Base-by-base conservation (phyloP, 2,113 vertebrate species). In the Burhinus bistriatus region DNA sequence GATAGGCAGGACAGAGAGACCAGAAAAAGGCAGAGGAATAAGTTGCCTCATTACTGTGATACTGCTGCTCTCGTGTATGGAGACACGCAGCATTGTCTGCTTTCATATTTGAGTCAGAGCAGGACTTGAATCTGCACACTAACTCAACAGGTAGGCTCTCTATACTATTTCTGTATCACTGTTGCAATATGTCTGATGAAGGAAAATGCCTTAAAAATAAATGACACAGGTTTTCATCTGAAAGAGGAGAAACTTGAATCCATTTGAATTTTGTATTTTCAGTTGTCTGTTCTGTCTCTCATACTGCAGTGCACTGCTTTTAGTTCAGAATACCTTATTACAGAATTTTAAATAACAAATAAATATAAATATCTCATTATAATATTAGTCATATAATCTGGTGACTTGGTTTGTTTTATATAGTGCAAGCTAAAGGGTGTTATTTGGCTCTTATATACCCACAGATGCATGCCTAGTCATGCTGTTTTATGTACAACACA, bases 361-460 rank as follows among this genome's bases (percentile, higher is more conserved):
- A 90, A 83, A 71, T 71, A 12, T 70, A 79, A 94, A 36, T 47
- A 84, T 11, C 61, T 85, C 58, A 72, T 89, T 89, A 36, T 87
- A 91, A 64, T 68, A 89, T 95, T 94, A 96, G 58, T 96, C 58
- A 73, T 64, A 26, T 65, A 45, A 61, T 87, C 62, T 62, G 62
- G 49, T 94, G 78, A 69, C 70, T 91, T 69, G 57, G 34, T 83
- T 82, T 88, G 6, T 27, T 42, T 83, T 96, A 23, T 38, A 36
- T 22, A 69, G 78, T 58, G 38, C 42, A 61, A 66, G 36, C 69
- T 82, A 29, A 58, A 40, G 58, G 40, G 12, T 62, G 66, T 44
- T 66, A 40, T 29, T 94, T 55, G 21, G 71, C 68, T 68, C 25
- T 38, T 79, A 36, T 42, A 73, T 83, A 58, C 70, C 71, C 85